Conservation (phyloP, 2,113 vertebrate species). For the Equus quagga region DNA sequence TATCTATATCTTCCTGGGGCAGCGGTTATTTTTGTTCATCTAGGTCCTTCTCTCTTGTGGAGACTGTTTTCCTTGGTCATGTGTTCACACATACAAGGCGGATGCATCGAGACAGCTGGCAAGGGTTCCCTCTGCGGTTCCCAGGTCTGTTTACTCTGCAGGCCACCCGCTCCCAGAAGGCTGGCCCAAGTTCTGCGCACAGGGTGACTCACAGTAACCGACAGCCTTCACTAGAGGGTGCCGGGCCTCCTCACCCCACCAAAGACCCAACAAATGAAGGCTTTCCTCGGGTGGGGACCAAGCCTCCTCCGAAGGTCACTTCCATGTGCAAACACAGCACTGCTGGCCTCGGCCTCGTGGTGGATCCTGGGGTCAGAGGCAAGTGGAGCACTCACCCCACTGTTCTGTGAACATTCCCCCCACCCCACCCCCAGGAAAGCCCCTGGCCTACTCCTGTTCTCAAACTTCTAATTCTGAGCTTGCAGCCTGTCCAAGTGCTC, state of each 20-base stretch:
- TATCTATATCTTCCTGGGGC: background rate
- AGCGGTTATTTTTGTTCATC: background rate
- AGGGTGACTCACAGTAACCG: background rate
- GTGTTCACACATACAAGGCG: background rate
- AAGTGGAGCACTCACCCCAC: fast-evolving
- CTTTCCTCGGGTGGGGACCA: background rate
- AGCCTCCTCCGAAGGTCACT: background rate
- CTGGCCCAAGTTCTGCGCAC: background rate
- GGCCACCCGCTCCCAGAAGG: conserved; percentile 44
- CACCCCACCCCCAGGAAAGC: background rate
- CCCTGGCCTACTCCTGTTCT: background rate
- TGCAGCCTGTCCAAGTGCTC: background rate
- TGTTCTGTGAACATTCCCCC: too few relatives aligned
- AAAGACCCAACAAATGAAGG: background rate
- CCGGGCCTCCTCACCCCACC: background rate
- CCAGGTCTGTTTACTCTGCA: conserved; percentile 5
- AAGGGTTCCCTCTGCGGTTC: background rate
- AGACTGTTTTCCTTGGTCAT: background rate
- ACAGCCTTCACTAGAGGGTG: background rate
- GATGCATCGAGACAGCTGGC: background rate
- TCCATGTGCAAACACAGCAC: background rate
- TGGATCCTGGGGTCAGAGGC: background rate
- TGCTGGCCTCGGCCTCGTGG: fast-evolving
- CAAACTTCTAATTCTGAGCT: background rate
- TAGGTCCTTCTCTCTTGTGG: background rate